A percentile compares a stretch with the other conserved stretches of the same genome.
These are phyloP conservation scores for Myiopsitta monachus DNA, from an alignment of 2,113 vertebrate species.

Conservation along the genomic window DNA sequence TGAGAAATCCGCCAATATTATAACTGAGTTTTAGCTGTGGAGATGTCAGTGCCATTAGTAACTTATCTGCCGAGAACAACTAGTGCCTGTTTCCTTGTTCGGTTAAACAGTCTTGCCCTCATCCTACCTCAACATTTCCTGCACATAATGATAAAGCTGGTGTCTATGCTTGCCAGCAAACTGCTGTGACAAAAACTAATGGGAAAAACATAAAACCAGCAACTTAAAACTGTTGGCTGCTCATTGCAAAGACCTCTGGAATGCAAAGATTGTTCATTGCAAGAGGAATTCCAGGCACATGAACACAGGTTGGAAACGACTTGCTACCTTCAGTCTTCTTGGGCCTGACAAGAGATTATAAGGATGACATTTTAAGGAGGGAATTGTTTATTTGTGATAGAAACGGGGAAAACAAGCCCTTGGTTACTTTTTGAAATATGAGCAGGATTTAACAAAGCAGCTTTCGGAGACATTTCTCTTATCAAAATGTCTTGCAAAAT, in stretches of 20 bases:
- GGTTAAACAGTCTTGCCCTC: neutral
- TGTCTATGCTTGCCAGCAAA: neutral
- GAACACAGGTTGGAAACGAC: neutral
- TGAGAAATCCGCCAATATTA: neutral
- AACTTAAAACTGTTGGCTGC: neutral
- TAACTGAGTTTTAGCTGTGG: neutral
- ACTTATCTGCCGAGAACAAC: neutral
- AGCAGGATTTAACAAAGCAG: neutral
- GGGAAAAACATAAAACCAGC: neutral
- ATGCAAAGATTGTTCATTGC: neutral
- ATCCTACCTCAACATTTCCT: neutral
- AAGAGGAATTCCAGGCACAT: neutral
- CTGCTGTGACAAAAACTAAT: neutral
- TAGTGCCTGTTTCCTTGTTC: neutral
- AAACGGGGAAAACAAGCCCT: neutral
- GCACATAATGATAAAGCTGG: neutral
- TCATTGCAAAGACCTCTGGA: neutral
- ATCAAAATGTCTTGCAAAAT: constrained; percentile 48
- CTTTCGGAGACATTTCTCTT: neutral
- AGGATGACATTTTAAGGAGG: neutral
- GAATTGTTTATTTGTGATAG: constrained; percentile 8
- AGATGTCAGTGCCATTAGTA: neutral
- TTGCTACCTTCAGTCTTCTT: neutral
- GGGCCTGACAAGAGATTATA: neutral
- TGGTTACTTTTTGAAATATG: neutral